Percentiles rank a stretch among this genome's conserved stretches.
phyloP scores from a whole-genome alignment of 2,888 invertebrate species.

The Lycocerus yunnanus region DNA sequence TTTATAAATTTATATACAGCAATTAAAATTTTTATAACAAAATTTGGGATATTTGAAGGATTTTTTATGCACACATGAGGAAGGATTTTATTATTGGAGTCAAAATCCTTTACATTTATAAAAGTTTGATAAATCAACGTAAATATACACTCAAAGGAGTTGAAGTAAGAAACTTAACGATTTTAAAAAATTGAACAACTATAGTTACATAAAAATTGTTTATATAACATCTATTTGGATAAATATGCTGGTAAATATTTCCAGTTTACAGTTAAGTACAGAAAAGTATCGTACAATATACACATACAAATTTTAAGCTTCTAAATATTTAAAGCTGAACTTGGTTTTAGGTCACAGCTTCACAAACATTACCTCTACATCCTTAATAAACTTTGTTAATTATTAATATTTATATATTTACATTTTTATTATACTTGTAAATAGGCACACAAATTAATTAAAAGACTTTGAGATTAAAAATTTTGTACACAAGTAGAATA shows the following conservation, averaged over 20 bases:
- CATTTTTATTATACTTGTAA: constrained; percentile 16
- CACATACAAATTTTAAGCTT: constrained; percentile 2
- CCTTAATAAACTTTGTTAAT: constrained; percentile 15
- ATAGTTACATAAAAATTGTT: background rate
- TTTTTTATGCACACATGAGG: background rate
- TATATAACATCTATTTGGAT: background rate
- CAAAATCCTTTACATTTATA: background rate
- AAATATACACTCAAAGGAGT: background rate
- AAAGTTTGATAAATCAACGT: background rate
- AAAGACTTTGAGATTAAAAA: constrained; percentile 13
- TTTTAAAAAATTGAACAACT: background rate
- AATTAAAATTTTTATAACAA: background rate
- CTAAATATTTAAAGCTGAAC: constrained; percentile 17
- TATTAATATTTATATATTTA: constrained; percentile 12
- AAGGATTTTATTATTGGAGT: background rate
- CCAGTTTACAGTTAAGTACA: background rate
- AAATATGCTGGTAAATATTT: background rate
- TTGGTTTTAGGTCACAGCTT: constrained; percentile 25
- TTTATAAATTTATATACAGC: background rate
- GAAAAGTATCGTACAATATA: constrained; percentile 1
- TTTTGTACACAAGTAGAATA: constrained; percentile 10
- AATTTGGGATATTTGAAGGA: background rate
- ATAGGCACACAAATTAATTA: constrained; percentile 28
- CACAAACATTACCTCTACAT: constrained; percentile 17
- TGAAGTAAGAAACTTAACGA: background rate